phyloP scores from a whole-genome alignment of 2,888 invertebrate species.

The Baccha elongata region DNA sequence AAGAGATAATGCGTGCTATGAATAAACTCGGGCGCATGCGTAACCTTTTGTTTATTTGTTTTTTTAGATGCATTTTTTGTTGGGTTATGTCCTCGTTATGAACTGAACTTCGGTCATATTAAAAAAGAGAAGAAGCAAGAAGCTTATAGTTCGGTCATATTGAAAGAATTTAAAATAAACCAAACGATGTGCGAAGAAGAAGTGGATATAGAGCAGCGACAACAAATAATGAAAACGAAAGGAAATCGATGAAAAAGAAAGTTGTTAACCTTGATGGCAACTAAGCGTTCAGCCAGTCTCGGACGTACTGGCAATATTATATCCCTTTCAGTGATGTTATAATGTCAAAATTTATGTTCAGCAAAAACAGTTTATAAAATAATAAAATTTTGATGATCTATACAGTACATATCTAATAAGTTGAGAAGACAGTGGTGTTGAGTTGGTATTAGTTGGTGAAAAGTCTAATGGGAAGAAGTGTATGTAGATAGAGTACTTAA shows the following conservation, averaged over 20 bases:
- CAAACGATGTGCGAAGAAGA: not conserved
- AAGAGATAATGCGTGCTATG: constrained; percentile 35
- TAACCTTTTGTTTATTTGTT: constrained; percentile 46
- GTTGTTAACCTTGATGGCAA: constrained; percentile 70
- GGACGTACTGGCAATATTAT: constrained; percentile 41
- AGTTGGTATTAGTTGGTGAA: no score
- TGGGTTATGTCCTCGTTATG: constrained; percentile 46
- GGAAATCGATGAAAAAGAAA: constrained; percentile 71
- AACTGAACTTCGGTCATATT: constrained; percentile 44
- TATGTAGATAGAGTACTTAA: no score
- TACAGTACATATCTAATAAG: no score
- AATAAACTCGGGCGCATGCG: constrained; percentile 66
- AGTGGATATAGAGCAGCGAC: constrained; percentile 4
- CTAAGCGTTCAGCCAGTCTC: constrained; percentile 60
- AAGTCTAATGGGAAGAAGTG: no score
- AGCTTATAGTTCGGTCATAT: no score
- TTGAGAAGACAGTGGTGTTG: no score
- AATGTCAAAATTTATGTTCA: not conserved
- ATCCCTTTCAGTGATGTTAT: constrained; percentile 34
- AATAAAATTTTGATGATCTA: no score
- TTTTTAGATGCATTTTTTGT: constrained; percentile 6
- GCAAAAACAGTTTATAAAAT: not conserved
- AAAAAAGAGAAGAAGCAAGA: no score
- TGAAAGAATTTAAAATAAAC: no score
- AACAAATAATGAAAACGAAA: constrained; percentile 33